Evolutionary conservation across 2,888 invertebrate genomes (phyloP).

Genomic region (Atherix ibis): DNA sequence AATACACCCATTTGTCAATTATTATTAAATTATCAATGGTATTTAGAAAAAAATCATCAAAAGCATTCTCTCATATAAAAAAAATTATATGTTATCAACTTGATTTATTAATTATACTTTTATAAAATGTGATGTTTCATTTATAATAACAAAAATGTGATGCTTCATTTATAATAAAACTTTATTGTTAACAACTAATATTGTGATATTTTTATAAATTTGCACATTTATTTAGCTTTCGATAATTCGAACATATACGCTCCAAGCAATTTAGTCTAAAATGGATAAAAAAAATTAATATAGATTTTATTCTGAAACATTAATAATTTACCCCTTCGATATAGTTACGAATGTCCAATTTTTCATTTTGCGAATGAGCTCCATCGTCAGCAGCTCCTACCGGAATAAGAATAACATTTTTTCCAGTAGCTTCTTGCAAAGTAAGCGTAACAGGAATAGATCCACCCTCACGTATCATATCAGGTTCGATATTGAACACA

Average conservation of each 20-base stretch:
- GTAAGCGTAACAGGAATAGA: conserved; percentile 94
- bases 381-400: conserved; percentile 90
- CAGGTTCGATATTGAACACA: conserved; percentile 79
- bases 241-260: conserved; percentile 67
- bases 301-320: not conserved
- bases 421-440: conserved; percentile 78
- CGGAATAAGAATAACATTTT: conserved; percentile 86
- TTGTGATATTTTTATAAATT: no score
- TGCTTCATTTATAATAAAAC: no score
- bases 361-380: conserved; percentile 98
- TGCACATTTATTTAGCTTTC: no score
- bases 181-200: no score
- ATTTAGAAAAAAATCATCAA: no score
- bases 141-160: no score
- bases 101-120: no score
- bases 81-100: no score
- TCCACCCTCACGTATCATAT: conserved; percentile 92
- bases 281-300: conserved; percentile 22
- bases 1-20: no score
- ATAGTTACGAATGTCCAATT: conserved; percentile 82
- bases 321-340: conserved; percentile 66
- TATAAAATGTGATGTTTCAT: no score
- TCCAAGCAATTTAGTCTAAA: conserved; percentile 79
- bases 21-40: no score
- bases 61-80: no score